Base-by-base conservation (phyloP, 1,140 invertebrate genomes). In the Micrasema minimum region DNA sequence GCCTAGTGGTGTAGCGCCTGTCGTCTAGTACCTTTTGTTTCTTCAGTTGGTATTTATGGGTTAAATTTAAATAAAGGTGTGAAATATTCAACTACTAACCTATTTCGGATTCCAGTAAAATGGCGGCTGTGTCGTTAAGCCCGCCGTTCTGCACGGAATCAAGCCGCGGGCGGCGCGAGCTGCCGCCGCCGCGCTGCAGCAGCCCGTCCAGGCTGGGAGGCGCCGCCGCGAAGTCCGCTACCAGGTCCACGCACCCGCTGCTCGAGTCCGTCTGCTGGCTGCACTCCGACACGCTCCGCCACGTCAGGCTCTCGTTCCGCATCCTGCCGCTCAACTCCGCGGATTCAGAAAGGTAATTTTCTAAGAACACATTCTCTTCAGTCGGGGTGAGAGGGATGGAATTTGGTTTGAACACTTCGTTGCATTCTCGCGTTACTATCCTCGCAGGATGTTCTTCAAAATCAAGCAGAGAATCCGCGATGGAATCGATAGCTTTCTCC, bases 221-320 rank as follows among this genome's bases (percentile, higher is more conserved):
- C 20, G n/a, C 76, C 6, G 73, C 77, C 2, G 57, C 41, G 65
- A 75, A 48, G 61, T 75, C 75, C 37, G 77, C 79, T 11, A 77
- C 76, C n/a, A 82, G 76, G 55, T 83, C 83, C 72, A 83, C 82
- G 10, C 72, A 76, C 0, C 82, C 81, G 23, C 78, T 81, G 4
- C 79, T 82, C 16, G 82, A 84, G 51, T 74, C 71, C 50, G 74
- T 77, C 41, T 84, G 82, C 74, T 83, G 83, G 76, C 80, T 81
- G 0, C 81, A 83, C 53, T 84, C 83, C 0, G 83, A 84, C 50
- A 83, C 75, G 1, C 82, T 83, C 0, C 82, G 76, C 80, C 82
- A 83, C 0, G 80, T 83, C 62, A 83, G 81, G 72, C 69, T 75
- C 14, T 75, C 73, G 22, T 69, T 68, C 14, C 73, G 43, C 1